Evolutionary conservation across 37 sponge, comb jelly and placozoan species (phyloP).

Genomic region (Hexactinellida sp.): DNA sequence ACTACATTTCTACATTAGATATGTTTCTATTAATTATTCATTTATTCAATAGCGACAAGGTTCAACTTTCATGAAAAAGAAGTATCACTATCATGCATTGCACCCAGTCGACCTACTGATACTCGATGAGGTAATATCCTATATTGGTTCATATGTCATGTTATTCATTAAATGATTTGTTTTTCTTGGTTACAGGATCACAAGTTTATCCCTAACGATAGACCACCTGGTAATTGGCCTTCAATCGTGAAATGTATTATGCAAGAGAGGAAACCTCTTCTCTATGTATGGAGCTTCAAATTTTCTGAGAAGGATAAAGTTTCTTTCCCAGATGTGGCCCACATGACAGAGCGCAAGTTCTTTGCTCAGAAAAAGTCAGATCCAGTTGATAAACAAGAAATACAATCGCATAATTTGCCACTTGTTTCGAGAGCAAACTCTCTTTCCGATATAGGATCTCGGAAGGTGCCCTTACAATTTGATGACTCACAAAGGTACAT

Average conservation of each 20-base stretch:
- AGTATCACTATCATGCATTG: not conserved
- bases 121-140: not conserved
- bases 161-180: not conserved
- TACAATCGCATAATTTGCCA: not conserved
- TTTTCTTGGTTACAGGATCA: slow-evolving; percentile 4
- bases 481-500: not conserved
- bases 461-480: not conserved
- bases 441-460: not conserved
- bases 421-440: not conserved
- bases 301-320: slow-evolving; percentile 2
- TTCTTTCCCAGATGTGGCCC: not conserved
- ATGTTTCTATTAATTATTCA: not conserved
- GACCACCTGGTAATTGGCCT: slow-evolving; percentile 8
- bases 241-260: not conserved
- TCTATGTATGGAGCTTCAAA: slow-evolving; percentile 12
- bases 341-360: not conserved
- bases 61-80: slow-evolving; percentile 10
- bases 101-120: slow-evolving; percentile 1
- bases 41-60: not conserved
- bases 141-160: not conserved
- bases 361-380: not conserved
- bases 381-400: not conserved
- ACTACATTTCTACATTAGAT: not conserved
- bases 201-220: slow-evolving; percentile 4
- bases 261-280: not conserved